Evolutionary conservation across 2,888 invertebrate genomes (phyloP), one percentile per base, ranked within the genome.

Genomic region (Diaperis boleti): DNA sequence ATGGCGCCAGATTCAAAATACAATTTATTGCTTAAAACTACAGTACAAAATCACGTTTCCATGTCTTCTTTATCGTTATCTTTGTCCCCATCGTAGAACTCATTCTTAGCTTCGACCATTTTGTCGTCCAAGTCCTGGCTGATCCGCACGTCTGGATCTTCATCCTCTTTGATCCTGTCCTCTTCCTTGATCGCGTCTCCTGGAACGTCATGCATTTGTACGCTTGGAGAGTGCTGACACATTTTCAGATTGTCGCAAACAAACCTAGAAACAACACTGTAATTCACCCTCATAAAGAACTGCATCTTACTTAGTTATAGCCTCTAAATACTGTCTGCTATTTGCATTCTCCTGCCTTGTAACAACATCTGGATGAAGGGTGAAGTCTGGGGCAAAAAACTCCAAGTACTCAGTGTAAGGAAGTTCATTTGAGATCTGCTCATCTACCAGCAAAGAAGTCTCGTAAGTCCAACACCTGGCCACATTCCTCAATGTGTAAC

Each of bases 391-490:
- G 0, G 95, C 95, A 80, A 98, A 99, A 81, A 96, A 98, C 79
- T 98, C 97, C 59, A 97, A 85, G 78, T 98, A 99, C 78, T 98
- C 97, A 0, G 94, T 96, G 79, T 94, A 93, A 0, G 99, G 99
- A 31, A 99, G 85, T 76, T 98, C 98, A 79, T 97, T 95, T 45
- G 92, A 92, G 59, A 99, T 95, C 63, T 89, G 90, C 75, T 97
- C 95, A 75, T 97, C 97, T 0, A 98, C 89, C 1, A 98, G 82
- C 0, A 99, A 83, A 0, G 98, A 95, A 0, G 99, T 99, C 82
- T 99, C 99, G 75, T 97, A 97, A 0, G 98, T 97, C 99, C 99
- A 99, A 80, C 98, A 98, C 2, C 99, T 86, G 0, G 99, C 98
- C 0, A 99, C 98, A 80, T 99, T 99, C 18, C 96, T 85, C 15